Evolutionary conservation across 1,140 invertebrate species (phyloP).

Genomic region (Eufriesea mexicana): DNA sequence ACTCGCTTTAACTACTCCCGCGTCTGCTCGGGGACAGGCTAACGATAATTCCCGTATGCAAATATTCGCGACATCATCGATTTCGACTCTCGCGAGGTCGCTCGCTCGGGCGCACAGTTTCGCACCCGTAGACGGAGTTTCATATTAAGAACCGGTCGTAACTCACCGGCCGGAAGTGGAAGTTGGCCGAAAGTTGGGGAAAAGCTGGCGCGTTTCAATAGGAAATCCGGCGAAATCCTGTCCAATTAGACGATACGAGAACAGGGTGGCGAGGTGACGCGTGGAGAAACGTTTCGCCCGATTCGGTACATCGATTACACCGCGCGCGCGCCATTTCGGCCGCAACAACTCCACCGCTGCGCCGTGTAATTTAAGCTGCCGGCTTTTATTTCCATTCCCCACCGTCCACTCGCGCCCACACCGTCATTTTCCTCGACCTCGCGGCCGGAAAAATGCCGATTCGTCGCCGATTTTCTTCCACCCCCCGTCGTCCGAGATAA

Average conservation of each 20-base stretch:
- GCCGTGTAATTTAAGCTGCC: slow-evolving; percentile 37
- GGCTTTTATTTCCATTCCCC: slow-evolving; percentile 31
- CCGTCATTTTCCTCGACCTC: slow-evolving; percentile 1
- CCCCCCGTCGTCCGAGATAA: background rate
- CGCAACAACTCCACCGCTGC: slow-evolving; percentile 10
- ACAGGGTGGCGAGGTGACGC: background rate
- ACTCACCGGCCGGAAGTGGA: background rate
- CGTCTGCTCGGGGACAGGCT: background rate
- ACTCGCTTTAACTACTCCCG: background rate
- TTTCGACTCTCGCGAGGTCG: background rate
- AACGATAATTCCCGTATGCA: background rate
- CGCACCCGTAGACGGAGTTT: background rate
- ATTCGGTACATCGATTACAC: slow-evolving; percentile 36
- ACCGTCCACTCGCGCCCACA: background rate
- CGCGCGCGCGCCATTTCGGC: slow-evolving; percentile 15
- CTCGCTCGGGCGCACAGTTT: background rate
- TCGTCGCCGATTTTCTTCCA: background rate
- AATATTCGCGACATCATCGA: no score
- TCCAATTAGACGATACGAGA: slow-evolving; percentile 6
- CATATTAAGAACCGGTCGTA: background rate
- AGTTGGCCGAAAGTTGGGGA: background rate
- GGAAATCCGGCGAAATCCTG: slow-evolving; percentile 12
- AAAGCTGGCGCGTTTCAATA: background rate
- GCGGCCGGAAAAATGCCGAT: background rate
- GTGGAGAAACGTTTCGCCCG: slow-evolving; percentile 28